Percentiles rank a stretch among this genome's conserved stretches.
Conservation (phyloP, 1,140 invertebrate species). For the Drosophila guanche region DNA sequence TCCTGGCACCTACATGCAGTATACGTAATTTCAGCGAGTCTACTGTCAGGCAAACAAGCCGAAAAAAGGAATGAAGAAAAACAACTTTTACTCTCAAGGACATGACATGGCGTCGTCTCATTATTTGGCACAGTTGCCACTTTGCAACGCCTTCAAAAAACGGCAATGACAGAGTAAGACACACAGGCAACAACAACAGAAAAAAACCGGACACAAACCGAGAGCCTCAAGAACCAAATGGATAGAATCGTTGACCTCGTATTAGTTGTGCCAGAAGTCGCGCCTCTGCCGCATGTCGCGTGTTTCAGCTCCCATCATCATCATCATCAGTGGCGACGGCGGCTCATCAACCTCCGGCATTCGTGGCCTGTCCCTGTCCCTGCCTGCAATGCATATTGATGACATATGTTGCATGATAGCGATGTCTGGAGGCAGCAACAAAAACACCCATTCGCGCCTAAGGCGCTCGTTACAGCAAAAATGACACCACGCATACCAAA, state of each 20-base stretch:
- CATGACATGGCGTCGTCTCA: conserved; percentile 50
- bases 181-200: conserved; percentile 24
- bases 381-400: conserved; percentile 4
- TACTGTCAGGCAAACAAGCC: conserved; percentile 50
- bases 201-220: background rate
- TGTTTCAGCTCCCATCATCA: conserved; percentile 21
- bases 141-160: conserved; percentile 37
- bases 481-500: conserved; percentile 10
- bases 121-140: conserved; percentile 46
- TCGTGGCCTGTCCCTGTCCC: conserved; percentile 6
- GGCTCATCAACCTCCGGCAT: conserved; percentile 25
- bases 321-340: conserved; percentile 6
- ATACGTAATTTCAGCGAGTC: conserved; percentile 65
- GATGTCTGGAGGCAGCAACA: conserved; percentile 11
- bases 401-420: conserved; percentile 70
- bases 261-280: conserved; percentile 17
- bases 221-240: conserved; percentile 7
- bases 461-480: conserved; percentile 58
- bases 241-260: conserved; percentile 52
- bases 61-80: conserved; percentile 34
- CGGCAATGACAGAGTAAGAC: conserved; percentile 36
- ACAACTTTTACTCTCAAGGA: conserved; percentile 57
- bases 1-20: conserved; percentile 53
- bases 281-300: conserved; percentile 15
- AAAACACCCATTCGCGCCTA: conserved; percentile 54